A percentile compares a stretch with the other conserved stretches of the same genome.
Conservation (phyloP, 2,113 vertebrate species). For the Hymenochirus boettgeri region DNA sequence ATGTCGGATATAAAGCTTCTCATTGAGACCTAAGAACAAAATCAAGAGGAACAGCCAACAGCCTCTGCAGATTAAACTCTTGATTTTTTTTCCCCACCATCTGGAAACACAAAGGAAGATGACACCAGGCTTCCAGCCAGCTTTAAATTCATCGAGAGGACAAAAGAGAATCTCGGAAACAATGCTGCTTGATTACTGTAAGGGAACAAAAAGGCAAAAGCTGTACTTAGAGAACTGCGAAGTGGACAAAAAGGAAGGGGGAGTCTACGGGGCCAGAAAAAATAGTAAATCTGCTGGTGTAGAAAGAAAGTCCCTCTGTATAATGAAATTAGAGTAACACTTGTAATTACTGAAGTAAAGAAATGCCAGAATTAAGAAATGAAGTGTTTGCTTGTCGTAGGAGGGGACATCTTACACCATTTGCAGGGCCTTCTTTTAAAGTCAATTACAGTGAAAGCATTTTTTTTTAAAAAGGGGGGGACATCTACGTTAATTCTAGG, state of each 20-base stretch:
- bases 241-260: neutral
- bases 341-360: slow-evolving; percentile 36
- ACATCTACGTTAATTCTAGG: too few relatives aligned
- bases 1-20: neutral
- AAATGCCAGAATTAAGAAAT: slow-evolving; percentile 35
- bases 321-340: slow-evolving; percentile 40
- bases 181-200: slow-evolving; percentile 31
- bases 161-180: slow-evolving; percentile 33
- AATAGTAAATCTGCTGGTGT: slow-evolving; percentile 25
- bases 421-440: neutral
- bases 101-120: slow-evolving; percentile 37
- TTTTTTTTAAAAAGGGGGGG: too few relatives aligned
- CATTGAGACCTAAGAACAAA: neutral
- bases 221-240: slow-evolving; percentile 22
- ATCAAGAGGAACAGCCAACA: neutral
- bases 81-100: slow-evolving; percentile 27
- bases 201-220: slow-evolving; percentile 7
- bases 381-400: slow-evolving; percentile 22
- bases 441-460: too few relatives aligned
- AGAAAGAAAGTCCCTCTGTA: slow-evolving; percentile 6
- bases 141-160: slow-evolving; percentile 16
- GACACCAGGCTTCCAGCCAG: slow-evolving; percentile 21
- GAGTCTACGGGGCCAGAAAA: neutral
- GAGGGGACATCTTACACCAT: slow-evolving; percentile 10
- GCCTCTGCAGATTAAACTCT: slow-evolving; percentile 12